Conservation (phyloP, 1,140 invertebrate genomes). For the Drosophila arawakana region DNA sequence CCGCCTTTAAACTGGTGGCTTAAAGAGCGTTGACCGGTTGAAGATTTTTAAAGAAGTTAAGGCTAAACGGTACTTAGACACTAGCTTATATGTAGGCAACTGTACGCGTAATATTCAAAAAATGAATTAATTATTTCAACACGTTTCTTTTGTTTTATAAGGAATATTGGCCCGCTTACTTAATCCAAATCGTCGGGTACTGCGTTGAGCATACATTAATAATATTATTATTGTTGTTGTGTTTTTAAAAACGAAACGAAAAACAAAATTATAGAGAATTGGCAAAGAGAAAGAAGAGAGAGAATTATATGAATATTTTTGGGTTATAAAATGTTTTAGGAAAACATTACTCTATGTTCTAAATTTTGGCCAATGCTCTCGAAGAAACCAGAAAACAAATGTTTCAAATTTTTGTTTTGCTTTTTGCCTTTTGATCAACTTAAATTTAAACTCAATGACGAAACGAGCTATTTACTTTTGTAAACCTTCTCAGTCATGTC, state of each 20-base stretch:
- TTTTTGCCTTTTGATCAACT: constrained; percentile 47
- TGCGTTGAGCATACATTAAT: constrained; percentile 40
- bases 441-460: constrained; percentile 73
- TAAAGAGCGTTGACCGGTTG: neutral
- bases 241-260: constrained; percentile 40
- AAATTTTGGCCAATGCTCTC: constrained; percentile 60
- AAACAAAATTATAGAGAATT: constrained; percentile 23
- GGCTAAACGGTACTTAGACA: constrained; percentile 72
- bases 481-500: constrained; percentile 92
- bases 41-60: constrained; percentile 20
- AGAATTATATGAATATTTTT: constrained; percentile 48
- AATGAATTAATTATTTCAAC: constrained; percentile 44
- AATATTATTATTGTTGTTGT: neutral
- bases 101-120: constrained; percentile 26
- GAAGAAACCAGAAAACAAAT: constrained; percentile 53
- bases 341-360: constrained; percentile 60
- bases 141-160: constrained; percentile 38
- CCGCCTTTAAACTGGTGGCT: neutral
- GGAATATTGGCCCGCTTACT: constrained; percentile 43
- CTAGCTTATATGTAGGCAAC: constrained; percentile 59
- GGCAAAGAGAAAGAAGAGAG: constrained; percentile 51
- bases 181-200: constrained; percentile 71
- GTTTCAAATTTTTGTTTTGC: constrained; percentile 25
- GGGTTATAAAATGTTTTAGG: constrained; percentile 52
- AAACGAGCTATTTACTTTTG: constrained; percentile 88